Base-by-base conservation (phyloP, 2,113 vertebrate species). In the Micromys minutus region DNA sequence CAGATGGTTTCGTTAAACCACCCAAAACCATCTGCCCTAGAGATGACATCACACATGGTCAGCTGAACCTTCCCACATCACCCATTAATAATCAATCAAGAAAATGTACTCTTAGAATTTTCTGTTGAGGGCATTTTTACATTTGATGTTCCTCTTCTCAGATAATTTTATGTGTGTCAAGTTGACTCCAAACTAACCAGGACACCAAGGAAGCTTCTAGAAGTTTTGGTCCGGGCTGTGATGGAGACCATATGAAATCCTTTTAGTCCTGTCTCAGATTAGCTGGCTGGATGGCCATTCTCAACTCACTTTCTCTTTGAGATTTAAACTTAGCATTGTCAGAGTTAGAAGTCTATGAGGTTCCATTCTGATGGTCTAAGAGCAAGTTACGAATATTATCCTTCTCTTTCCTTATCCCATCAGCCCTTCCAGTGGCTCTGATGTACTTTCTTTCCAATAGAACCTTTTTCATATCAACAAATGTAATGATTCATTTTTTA, bases 391-490 rank as follows among this genome's bases (percentile, higher is more conserved):
- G 8, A 63, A 34, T 47, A 26, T 63, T 52, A 12, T 63, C 3
- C 19, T 42, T 87, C 45, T 4, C 15, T 1, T n/a, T 87, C 31
- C 24, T 93, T 15, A 19, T 50, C n/a, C n/a, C 1, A 0, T 42
- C 52, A 71, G 7, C 55, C n/a, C 9, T 24, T 90, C n/a, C 11
- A 72, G 5, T 65, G 76, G 55, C 55, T 89, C 55, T 88, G 42
- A 11, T 15, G 2, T 29, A 55, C 42, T 76, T 89, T 77, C 39
- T 57, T 11, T 15, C 45, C 52, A 39, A 29, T 11, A 34, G 34
- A 94, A 86, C 24, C n/a, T 91, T 89, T 72, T 72, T 19, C 63
- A 55, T 92, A 29, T 57, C 39, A 65, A 65, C 36, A 92, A 80
- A 80, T 31, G 29, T 36, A 92, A n/a, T 4, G 19, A 31, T 63